A percentile compares a stretch with the other conserved stretches of the same genome.
Conservation (phyloP, 64 coral and sea anemone species). For the Montipora sp. region DNA sequence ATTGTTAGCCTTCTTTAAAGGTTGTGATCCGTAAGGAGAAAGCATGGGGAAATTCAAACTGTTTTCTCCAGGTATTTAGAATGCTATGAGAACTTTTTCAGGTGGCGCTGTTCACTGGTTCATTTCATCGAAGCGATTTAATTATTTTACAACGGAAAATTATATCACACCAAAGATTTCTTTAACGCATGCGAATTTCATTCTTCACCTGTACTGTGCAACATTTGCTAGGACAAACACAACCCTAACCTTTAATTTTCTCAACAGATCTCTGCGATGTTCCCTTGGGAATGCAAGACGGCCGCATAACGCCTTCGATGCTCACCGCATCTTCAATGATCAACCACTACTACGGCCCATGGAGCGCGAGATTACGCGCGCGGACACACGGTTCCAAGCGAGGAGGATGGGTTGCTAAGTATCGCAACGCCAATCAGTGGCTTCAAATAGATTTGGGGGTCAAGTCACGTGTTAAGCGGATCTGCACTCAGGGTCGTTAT, state of each 20-base stretch:
- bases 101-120: too few species aligned
- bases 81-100: too few species aligned
- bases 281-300: constrained; percentile 88
- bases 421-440: constrained; percentile 64
- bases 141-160: too few species aligned
- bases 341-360: constrained; percentile 52
- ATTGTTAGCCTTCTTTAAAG: too few species aligned
- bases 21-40: too few species aligned
- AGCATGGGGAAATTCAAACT: too few species aligned
- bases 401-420: constrained; percentile 66
- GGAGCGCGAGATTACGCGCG: constrained; percentile 47
- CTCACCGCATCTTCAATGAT: constrained; percentile 78
- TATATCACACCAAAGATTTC: too few species aligned
- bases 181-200: too few species aligned
- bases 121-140: too few species aligned
- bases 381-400: constrained; percentile 28
- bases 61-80: too few species aligned
- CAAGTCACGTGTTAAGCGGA: constrained; percentile 58
- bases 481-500: constrained; percentile 82
- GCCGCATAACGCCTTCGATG: constrained; percentile 68
- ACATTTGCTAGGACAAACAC: too few species aligned
- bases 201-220: too few species aligned
- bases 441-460: constrained; percentile 82
- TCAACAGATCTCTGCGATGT: constrained; percentile 56
- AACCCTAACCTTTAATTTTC: not conserved